Conservation (phyloP, 1,140 invertebrate genomes). For the Platyscapa corneri region DNA sequence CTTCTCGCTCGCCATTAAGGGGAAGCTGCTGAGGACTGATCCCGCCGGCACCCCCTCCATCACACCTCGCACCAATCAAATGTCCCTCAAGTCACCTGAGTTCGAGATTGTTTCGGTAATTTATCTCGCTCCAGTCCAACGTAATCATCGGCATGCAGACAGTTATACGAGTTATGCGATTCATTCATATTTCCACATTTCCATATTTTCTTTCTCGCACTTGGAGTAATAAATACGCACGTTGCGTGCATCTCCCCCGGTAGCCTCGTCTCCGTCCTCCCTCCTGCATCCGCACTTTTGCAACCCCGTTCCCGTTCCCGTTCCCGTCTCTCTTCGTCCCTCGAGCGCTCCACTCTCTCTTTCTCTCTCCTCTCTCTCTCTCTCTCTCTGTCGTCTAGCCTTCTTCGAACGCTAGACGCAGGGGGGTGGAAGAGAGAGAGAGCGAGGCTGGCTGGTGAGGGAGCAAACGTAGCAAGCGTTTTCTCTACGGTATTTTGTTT, state of each 20-base stretch:
- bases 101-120: constrained; percentile 29
- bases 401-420: constrained; percentile 9
- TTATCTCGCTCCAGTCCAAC: background rate
- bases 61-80: background rate
- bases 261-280: background rate
- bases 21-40: background rate
- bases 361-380: constrained; percentile 6
- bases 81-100: background rate
- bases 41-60: background rate
- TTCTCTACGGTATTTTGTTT: constrained; percentile 31
- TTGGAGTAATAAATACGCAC: background rate
- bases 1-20: background rate
- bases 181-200: background rate
- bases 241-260: background rate
- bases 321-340: background rate
- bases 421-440: background rate
- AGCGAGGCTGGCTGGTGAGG: no score
- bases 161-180: background rate
- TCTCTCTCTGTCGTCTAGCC: no score
- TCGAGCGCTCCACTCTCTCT: background rate
- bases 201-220: background rate
- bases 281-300: background rate
- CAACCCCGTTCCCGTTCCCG: background rate
- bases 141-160: background rate
- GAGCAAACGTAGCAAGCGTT: background rate